phyloP scores from a whole-genome alignment of 1,140 invertebrate species.

The Probaryconus sp. region DNA sequence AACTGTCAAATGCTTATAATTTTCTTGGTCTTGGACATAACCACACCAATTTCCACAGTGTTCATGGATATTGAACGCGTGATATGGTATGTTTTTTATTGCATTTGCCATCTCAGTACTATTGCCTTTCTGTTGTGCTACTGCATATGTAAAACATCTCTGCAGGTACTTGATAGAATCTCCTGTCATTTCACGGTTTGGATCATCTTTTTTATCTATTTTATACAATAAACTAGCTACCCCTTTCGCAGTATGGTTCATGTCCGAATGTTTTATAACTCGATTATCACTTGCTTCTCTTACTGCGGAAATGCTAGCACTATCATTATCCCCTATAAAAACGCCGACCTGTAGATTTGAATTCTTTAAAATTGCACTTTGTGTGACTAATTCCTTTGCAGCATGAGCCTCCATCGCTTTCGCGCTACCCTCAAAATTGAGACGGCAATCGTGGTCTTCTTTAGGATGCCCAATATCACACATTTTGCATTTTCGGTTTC shows the following conservation, averaged over 20 bases:
- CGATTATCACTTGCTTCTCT: conserved; percentile 11
- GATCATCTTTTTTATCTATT: conserved; percentile 32
- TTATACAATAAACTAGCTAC: conserved; percentile 43
- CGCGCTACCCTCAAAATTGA: conserved; percentile 25
- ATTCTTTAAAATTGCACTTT: conserved; percentile 32
- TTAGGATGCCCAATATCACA: conserved; percentile 26
- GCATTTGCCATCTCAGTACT: background rate
- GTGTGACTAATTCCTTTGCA: conserved; percentile 11
- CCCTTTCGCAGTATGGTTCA: too few species aligned
- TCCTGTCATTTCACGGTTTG: conserved; percentile 27
- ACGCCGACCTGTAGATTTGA: conserved; percentile 36
- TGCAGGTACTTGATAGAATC: conserved; percentile 40
- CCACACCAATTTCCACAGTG: too few species aligned
- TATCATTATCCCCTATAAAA: conserved; percentile 49
- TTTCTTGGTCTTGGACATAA: conserved; percentile 17
- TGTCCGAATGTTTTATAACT: too few species aligned
- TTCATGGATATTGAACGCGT: conserved; percentile 28
- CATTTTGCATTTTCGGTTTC: conserved; percentile 39
- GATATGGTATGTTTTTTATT: conserved; percentile 17
- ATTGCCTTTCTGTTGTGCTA: conserved; percentile 33
- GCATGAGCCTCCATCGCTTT: conserved; percentile 20
- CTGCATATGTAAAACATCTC: conserved; percentile 40
- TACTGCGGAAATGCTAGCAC: conserved; percentile 32
- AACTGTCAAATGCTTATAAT: background rate
- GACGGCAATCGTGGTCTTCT: conserved; percentile 38